Percentiles rank a stretch among this genome's conserved stretches.
Evolutionary conservation across 2,888 invertebrate genomes (phyloP).

Genomic region (Zygothrica quintamaculata): DNA sequence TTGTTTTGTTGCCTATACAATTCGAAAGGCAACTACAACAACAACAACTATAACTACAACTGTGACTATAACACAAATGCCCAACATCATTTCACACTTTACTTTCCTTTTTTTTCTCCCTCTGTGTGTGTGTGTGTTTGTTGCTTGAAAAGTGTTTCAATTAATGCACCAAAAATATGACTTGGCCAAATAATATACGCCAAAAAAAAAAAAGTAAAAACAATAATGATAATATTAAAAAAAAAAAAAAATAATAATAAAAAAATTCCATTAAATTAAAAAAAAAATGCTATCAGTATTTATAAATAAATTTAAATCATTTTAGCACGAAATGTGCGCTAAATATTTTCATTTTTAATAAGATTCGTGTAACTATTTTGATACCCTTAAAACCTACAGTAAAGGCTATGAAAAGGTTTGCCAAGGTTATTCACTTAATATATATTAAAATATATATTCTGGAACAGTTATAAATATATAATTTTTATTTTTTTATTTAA

Average conservation of each 20-base stretch:
- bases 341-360: slow-evolving; percentile 33
- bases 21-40: slow-evolving; percentile 61
- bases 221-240: slow-evolving; percentile 7
- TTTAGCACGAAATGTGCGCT: slow-evolving; percentile 52
- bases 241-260: slow-evolving; percentile 34
- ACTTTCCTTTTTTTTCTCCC: slow-evolving; percentile 63
- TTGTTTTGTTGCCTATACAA: slow-evolving; percentile 42
- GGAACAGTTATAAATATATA: no score
- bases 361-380: slow-evolving; percentile 7
- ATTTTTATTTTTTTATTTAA: no score
- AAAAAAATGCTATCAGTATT: slow-evolving; percentile 27
- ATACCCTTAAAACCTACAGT: not conserved
- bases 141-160: slow-evolving; percentile 39
- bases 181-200: slow-evolving; percentile 26
- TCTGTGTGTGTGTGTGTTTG: no score
- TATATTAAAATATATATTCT: no score
- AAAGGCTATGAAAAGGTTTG: no score
- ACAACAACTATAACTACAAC: slow-evolving; percentile 23
- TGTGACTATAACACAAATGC: no score
- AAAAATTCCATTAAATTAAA: slow-evolving; percentile 8
- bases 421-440: no score
- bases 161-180: slow-evolving; percentile 41
- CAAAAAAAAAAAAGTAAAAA: slow-evolving; percentile 11
- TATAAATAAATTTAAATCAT: slow-evolving; percentile 42
- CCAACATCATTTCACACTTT: slow-evolving; percentile 49